Base-by-base conservation (phyloP, 2,888 invertebrate genomes). In the Nezara viridula region DNA sequence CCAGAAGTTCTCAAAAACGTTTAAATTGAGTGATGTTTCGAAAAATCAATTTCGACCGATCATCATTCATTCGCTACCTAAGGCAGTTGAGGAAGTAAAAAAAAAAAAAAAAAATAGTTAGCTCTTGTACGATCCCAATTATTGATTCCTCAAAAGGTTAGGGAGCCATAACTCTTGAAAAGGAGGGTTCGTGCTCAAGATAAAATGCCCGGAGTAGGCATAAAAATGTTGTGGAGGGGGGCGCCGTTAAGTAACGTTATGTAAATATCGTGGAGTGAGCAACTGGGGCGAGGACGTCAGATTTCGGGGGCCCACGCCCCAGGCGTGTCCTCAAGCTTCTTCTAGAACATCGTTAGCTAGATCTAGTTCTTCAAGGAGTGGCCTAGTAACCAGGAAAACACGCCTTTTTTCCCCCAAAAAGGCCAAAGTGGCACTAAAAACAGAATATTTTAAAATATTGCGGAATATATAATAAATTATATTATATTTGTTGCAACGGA, bases 251-350 rank as follows among this genome's bases (percentile, higher is more conserved):
- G 81, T 81, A 81, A 81, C 44, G 81, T 81, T 81, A 81, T 81
- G 81, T 81, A 81, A 81, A 81, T 81, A 44, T 44, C 16, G 1
- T 66, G 7, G 32, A 2, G n/a, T 44, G 14, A 81, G 81, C 24
- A 81, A 81, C 12, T 81, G 81, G 81, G 81, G 44, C 81, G 81
- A 81, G 81, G 81, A 7, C 81, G 81, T 0, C 40, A n/a, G 81
- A 81, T 81, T 81, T 81, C 40, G 81, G 81, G 81, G 81, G 81
- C 81, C 81, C 81, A 81, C 81, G 81, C 81, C 81, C n/a, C 6
- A 44, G 81, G 81, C 81, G 81, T 81, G 81, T 81, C 81, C 81
- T 44, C 81, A 24, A 44, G 81, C 81, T 81, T 44, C 77, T 77
- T 37, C 81, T 44, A n/a, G 81, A 40, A 19, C 81, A 81, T 81